Evolutionary conservation across 2,797 vertebrate species (phyloP).

Genomic region (Lacerta bilineata): DNA sequence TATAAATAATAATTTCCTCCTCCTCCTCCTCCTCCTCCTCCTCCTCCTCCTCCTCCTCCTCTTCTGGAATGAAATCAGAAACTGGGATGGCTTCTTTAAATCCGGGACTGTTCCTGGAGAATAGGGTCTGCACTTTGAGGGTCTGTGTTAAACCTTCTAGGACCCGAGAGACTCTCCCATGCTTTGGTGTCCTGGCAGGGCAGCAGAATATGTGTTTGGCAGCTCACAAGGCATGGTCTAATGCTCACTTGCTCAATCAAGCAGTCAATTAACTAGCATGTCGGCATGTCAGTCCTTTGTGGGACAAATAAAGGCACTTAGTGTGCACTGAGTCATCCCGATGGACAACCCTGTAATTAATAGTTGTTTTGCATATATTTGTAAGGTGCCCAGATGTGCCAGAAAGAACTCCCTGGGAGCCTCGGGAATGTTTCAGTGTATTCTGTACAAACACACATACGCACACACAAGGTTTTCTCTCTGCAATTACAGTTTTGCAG

Average conservation of each 20-base stretch:
- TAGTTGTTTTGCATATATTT: slow-evolving; percentile 74
- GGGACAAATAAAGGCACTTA: slow-evolving; percentile 70
- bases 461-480: slow-evolving; percentile 23
- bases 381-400: slow-evolving; percentile 62
- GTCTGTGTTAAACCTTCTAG: slow-evolving; percentile 22
- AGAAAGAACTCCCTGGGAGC: slow-evolving; percentile 53
- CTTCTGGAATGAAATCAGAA: too few relatives aligned
- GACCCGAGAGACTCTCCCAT: slow-evolving; percentile 26
- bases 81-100: too few relatives aligned
- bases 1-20: too few relatives aligned
- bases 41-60: too few relatives aligned
- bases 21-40: too few relatives aligned
- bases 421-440: slow-evolving; percentile 56
- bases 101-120: too few relatives aligned
- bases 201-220: slow-evolving; percentile 64
- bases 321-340: slow-evolving; percentile 58
- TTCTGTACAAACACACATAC: slow-evolving; percentile 38
- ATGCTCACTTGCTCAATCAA: slow-evolving; percentile 73
- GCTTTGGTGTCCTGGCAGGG: slow-evolving; percentile 48
- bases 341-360: slow-evolving; percentile 68
- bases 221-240: slow-evolving; percentile 51
- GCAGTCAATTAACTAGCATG: slow-evolving; percentile 71
- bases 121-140: too few relatives aligned
- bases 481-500: slow-evolving; percentile 19
- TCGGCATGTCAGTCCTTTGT: slow-evolving; percentile 68